Evolutionary conservation across 2,888 invertebrate genomes (phyloP).

Genomic region (Physocephala rufipes): DNA sequence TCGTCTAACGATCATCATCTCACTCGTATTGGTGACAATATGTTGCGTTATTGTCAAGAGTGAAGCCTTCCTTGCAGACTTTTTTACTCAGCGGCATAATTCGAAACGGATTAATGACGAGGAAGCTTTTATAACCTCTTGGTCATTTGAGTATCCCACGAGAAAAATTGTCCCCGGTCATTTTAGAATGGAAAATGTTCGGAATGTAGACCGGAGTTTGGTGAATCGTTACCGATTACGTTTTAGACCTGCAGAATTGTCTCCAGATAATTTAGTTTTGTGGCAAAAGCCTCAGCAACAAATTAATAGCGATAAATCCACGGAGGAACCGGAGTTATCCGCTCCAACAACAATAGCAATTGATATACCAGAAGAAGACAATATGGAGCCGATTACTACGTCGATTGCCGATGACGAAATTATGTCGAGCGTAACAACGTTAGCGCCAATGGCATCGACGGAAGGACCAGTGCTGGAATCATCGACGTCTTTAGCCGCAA

Average conservation of each 20-base stretch:
- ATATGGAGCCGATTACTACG: neutral
- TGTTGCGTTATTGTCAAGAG: slow-evolving; percentile 10
- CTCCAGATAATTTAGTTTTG: slow-evolving; percentile 20
- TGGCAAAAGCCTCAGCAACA: slow-evolving; percentile 49
- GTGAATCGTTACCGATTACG: slow-evolving; percentile 53
- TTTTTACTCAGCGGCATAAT: slow-evolving; percentile 50
- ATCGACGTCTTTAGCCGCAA: slow-evolving; percentile 19
- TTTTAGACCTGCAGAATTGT: slow-evolving; percentile 47
- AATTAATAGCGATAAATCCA: slow-evolving; percentile 35
- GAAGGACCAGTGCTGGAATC: slow-evolving; percentile 24
- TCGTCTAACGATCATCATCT: slow-evolving; percentile 8
- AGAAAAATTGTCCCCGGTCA: slow-evolving; percentile 38
- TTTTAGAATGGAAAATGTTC: no score
- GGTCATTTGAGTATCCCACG: neutral
- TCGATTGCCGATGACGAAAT: neutral
- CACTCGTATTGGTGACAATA: slow-evolving; percentile 30
- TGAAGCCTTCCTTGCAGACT: slow-evolving; percentile 41
- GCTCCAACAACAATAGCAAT: slow-evolving; percentile 27
- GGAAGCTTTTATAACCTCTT: slow-evolving; percentile 17
- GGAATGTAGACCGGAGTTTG: slow-evolving; percentile 35
- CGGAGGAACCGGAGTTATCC: slow-evolving; percentile 31
- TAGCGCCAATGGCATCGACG: neutral
- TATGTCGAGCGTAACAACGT: slow-evolving; percentile 8
- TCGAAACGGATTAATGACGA: slow-evolving; percentile 30
- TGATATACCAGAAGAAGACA: slow-evolving; percentile 29